phyloP scores from a whole-genome alignment of 2,888 invertebrate species.

The Drosophila mulleri region DNA sequence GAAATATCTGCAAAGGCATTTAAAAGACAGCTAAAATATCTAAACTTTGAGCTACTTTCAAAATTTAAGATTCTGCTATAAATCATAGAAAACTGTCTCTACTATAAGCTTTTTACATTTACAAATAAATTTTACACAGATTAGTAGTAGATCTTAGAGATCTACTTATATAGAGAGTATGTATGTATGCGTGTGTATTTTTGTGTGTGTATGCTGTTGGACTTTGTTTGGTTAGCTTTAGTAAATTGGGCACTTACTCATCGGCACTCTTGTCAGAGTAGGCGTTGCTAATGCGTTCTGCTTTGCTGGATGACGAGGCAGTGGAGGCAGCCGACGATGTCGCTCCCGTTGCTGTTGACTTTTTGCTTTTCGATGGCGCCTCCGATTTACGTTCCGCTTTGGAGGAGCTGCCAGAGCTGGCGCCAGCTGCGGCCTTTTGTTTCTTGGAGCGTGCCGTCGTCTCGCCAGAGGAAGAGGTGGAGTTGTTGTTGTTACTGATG shows the following conservation, averaged over 20 bases:
- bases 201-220: neutral
- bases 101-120: neutral
- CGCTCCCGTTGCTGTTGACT: constrained; percentile 27
- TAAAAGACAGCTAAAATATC: neutral
- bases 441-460: constrained; percentile 61
- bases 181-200: constrained; percentile 1
- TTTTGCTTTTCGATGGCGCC: constrained; percentile 45
- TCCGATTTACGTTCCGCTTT: constrained; percentile 59
- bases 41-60: neutral
- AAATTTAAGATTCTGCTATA: neutral
- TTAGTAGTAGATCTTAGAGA: neutral
- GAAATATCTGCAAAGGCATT: neutral
- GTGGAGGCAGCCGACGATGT: constrained; percentile 57
- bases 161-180: neutral
- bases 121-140: neutral
- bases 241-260: constrained; percentile 74
- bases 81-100: neutral
- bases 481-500: constrained; percentile 27
- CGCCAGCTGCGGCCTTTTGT: constrained; percentile 46
- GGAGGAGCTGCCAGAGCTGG: constrained; percentile 20
- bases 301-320: constrained; percentile 65
- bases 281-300: constrained; percentile 65
- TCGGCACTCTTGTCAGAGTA: constrained; percentile 81
- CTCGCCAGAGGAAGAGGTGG: constrained; percentile 17
- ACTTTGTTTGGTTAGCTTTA: constrained; percentile 8